Conservation (phyloP, 2,888 invertebrate species). For the Plagodis pulveraria region DNA sequence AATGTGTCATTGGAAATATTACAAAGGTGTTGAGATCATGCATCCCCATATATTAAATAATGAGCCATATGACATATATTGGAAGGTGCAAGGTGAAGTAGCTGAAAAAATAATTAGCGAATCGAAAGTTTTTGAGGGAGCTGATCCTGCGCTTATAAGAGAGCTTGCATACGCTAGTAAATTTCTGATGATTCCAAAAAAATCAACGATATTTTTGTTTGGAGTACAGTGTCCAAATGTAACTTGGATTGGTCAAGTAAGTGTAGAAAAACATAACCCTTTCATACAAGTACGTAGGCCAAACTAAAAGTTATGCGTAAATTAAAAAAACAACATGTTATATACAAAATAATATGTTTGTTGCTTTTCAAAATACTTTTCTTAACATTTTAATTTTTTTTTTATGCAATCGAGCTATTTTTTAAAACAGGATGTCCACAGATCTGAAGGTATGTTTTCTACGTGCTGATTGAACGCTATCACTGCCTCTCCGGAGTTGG, state of each 20-base stretch:
- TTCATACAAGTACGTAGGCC: too few species aligned
- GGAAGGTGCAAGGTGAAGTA: slow-evolving; percentile 68
- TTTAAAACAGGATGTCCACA: too few species aligned
- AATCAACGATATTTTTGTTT: slow-evolving; percentile 53
- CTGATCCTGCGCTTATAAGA: slow-evolving; percentile 56
- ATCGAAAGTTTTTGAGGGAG: slow-evolving; percentile 54
- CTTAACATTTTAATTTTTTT: too few species aligned
- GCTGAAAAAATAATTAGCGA: slow-evolving; percentile 60
- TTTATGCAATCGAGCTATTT: too few species aligned
- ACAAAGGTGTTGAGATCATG: slow-evolving; percentile 61
- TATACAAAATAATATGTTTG: too few species aligned
- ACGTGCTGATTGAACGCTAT: too few species aligned
- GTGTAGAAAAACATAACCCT: not conserved
- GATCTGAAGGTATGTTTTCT: too few species aligned
- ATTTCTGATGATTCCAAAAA: slow-evolving; percentile 59
- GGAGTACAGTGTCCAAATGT: slow-evolving; percentile 58
- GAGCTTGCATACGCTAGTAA: slow-evolving; percentile 60
- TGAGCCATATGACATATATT: slow-evolving; percentile 67
- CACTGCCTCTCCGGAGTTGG: too few species aligned
- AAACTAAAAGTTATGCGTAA: too few species aligned
- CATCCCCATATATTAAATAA: slow-evolving; percentile 54
- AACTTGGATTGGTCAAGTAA: slow-evolving; percentile 64
- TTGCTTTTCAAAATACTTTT: too few species aligned
- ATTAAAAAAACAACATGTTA: too few species aligned
- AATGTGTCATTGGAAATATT: slow-evolving; percentile 69